phyloP scores from a whole-genome alignment of 2,888 invertebrate species.

The Cynaeus angustus region DNA sequence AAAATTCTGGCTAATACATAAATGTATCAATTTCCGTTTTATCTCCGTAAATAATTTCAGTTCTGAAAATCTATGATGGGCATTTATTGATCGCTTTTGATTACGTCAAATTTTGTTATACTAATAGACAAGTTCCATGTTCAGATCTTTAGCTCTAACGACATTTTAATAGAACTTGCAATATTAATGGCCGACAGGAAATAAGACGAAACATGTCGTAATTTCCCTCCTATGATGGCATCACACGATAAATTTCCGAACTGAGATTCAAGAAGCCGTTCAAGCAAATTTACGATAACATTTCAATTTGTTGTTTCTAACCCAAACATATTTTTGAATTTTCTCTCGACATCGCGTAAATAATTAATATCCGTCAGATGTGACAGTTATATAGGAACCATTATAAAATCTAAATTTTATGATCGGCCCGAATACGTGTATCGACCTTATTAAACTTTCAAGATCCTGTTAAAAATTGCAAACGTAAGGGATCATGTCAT shows the following conservation, averaged over 20 bases:
- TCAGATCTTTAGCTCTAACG: not conserved
- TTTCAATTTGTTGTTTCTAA: not conserved
- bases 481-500: slow-evolving; percentile 13
- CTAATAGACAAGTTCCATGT: too few species aligned
- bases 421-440: not conserved
- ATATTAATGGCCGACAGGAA: slow-evolving; percentile 7
- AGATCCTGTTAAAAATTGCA: slow-evolving; percentile 12
- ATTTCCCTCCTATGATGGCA: slow-evolving; percentile 6
- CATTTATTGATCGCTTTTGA: too few species aligned
- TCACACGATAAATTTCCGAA: slow-evolving; percentile 12
- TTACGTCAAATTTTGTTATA: too few species aligned
- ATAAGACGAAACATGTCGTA: slow-evolving; percentile 10
- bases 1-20: too few species aligned
- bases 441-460: slow-evolving; percentile 1
- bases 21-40: too few species aligned
- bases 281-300: not conserved
- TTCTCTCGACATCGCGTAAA: not conserved
- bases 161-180: slow-evolving; percentile 5
- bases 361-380: not conserved
- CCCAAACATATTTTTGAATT: not conserved
- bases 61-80: too few species aligned
- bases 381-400: too few species aligned
- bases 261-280: not conserved
- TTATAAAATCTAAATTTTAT: slow-evolving; percentile 3
- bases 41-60: too few species aligned